Percentiles rank a stretch among this genome's conserved stretches.
These are phyloP conservation scores for Hucho hucho DNA, from an alignment of 2,113 vertebrate species.

Conservation along the genomic window DNA sequence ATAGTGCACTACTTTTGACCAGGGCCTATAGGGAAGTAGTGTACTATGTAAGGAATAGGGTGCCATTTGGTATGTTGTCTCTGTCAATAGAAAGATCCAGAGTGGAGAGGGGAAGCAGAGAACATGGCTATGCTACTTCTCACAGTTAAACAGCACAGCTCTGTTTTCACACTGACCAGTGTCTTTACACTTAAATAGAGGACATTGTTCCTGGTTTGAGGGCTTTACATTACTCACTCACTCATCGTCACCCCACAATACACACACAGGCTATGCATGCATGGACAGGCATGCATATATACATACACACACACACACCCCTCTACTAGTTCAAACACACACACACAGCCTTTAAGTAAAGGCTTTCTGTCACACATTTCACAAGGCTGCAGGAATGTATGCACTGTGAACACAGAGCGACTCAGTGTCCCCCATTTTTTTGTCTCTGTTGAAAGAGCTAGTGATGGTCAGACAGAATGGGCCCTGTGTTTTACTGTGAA, in stretches of 20 bases:
- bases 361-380: no score
- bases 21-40: no score
- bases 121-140: slow-evolving; percentile 56
- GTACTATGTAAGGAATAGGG: neutral
- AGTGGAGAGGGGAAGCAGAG: slow-evolving; percentile 47
- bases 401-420: no score
- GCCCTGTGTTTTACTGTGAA: no score
- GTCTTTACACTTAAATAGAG: slow-evolving; percentile 30
- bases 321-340: neutral
- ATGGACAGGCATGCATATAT: neutral
- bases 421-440: no score
- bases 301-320: neutral
- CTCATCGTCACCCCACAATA: neutral
- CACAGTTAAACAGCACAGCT: slow-evolving; percentile 58
- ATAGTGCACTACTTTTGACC: no score
- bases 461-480: no score
- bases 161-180: slow-evolving; percentile 34
- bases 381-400: no score
- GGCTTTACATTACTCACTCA: neutral
- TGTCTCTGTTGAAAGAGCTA: no score
- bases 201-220: slow-evolving; percentile 35
- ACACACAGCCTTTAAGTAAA: no score
- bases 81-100: slow-evolving; percentile 15
- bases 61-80: neutral
- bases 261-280: neutral